These are phyloP conservation scores for Cremastinae sp. DNA, from an alignment of 2,888 invertebrate species.

Conservation along the genomic window DNA sequence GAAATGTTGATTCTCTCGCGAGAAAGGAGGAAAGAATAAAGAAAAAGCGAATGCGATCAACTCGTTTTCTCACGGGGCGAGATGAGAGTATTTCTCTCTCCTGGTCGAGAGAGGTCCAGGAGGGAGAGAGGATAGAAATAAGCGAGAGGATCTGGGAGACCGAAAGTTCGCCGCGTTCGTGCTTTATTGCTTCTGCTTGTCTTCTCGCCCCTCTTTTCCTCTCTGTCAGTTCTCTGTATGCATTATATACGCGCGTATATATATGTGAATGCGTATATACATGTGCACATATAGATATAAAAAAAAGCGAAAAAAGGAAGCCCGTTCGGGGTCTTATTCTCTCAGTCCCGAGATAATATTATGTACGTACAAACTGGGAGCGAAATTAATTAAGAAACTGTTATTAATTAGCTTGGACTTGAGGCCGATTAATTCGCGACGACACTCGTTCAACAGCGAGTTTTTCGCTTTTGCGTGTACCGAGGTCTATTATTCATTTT, in stretches of 20 bases:
- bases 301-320: conserved; percentile 35
- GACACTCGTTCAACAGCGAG: conserved; percentile 47
- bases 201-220: conserved; percentile 50
- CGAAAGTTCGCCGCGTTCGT: conserved; percentile 59
- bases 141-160: conserved; percentile 52
- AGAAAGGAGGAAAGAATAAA: conserved; percentile 27
- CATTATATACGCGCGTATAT: conserved; percentile 4
- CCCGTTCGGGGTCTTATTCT: conserved; percentile 29
- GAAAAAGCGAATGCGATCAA: conserved; percentile 58
- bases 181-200: conserved; percentile 60
- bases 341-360: conserved; percentile 37
- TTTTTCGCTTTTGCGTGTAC: conserved; percentile 47
- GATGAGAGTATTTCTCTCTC: conserved; percentile 49
- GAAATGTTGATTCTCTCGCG: not conserved
- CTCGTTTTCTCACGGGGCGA: conserved; percentile 65
- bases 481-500: conserved; percentile 14
- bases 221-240: conserved; percentile 11
- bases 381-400: conserved; percentile 59
- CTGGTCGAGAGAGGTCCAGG: conserved; percentile 26
- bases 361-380: conserved; percentile 24
- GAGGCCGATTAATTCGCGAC: conserved; percentile 55
- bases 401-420: conserved; percentile 56
- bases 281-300: conserved; percentile 21
- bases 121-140: conserved; percentile 48
- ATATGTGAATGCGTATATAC: conserved; percentile 28